Conservation (phyloP, 1,140 invertebrate species). For the Tetragonula clypearis region DNA sequence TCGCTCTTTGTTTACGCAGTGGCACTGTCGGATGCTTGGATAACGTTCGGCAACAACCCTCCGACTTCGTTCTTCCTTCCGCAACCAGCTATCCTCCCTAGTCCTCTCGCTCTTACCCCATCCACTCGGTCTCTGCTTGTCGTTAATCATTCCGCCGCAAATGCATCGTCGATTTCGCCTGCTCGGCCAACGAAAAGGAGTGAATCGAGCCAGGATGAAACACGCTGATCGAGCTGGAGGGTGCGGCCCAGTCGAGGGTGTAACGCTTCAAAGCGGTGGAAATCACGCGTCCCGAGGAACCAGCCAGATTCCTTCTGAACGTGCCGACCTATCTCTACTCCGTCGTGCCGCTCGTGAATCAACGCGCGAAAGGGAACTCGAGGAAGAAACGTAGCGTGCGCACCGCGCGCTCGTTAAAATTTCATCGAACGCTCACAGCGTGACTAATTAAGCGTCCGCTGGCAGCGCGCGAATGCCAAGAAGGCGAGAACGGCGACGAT, state of each 20-base stretch:
- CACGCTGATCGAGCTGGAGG: background rate
- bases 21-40: slow-evolving; percentile 56
- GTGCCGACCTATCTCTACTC: background rate
- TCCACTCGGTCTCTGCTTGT: slow-evolving; percentile 22
- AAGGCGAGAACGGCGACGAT: too few species aligned
- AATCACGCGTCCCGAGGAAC: background rate
- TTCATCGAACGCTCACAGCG: background rate
- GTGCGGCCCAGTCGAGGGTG: slow-evolving; percentile 1
- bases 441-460: background rate
- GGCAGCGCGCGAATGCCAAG: too few species aligned
- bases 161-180: slow-evolving; percentile 59
- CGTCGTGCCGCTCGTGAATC: background rate
- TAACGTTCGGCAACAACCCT: slow-evolving; percentile 59
- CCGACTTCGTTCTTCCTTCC: slow-evolving; percentile 8
- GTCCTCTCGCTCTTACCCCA: background rate
- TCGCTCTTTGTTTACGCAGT: slow-evolving; percentile 67
- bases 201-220: background rate
- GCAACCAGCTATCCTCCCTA: slow-evolving; percentile 9
- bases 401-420: background rate
- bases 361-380: background rate
- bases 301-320: background rate
- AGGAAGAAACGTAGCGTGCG: background rate
- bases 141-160: slow-evolving; percentile 62
- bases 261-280: slow-evolving; percentile 12
- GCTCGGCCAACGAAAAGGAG: slow-evolving; percentile 33